Base-by-base conservation (phyloP, 2,113 vertebrate genomes). In the Loxodonta africana region DNA sequence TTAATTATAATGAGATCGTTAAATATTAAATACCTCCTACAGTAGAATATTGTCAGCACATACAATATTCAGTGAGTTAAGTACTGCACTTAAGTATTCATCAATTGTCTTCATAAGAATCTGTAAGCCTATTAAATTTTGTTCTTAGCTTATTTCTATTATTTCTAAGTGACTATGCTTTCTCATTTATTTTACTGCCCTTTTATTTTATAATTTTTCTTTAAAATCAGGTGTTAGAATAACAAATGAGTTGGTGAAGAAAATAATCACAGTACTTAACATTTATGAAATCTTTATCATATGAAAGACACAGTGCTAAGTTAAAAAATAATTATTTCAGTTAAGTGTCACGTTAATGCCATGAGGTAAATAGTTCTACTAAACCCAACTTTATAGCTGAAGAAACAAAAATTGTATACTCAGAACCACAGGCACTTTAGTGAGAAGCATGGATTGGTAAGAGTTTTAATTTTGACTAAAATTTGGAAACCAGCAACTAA, bases 1-100 rank as follows among this genome's bases (percentile, higher is more conserved):
- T 98, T 97, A 96, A 97, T 94, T 95, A 48, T 97, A 95, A 90
- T 93, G 63, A 94, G 83, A 74, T 80, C 60, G 97, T 98, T 98
- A 98, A 97, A 96, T 97, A 97, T 98, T 97, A 96, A 97, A 92
- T 91, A 81, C 18, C 20, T 95, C 76, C 86, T 96, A 86, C 18
- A 93, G 74, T 78, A 82, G 93, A 96, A 82, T 89, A 98, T 92
- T 95, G 26, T 96, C 90, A 95, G 88, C 92, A 97, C 97, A 95
- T 94, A 95, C 86, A 96, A 80, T 95, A 94, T 62, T 96, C 33
- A 94, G 11, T 94, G 90, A 96, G 88, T 90, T 94, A 97, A 93
- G 71, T 84, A 94, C 37, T 28, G 0, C 63, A 95, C 37, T 97
- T 94, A 97, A 95, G 21, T 74, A 93, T 78, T 91, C 46, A 93